Conservation (phyloP, 2,888 invertebrate species). For the Parasteatoda lunata region DNA sequence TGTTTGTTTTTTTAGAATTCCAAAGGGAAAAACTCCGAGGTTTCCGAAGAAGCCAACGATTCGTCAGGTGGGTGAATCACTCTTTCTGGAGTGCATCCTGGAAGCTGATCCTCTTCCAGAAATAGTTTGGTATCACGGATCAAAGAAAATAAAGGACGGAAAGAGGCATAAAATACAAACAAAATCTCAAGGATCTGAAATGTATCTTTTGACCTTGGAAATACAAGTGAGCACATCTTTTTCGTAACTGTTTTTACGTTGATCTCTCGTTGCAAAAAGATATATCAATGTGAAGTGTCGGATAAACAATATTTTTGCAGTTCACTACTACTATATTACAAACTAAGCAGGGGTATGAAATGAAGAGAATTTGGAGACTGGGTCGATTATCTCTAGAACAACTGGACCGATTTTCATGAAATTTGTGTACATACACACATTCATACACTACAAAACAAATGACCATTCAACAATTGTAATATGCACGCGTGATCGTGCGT, state of each 20-base stretch:
- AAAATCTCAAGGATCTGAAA: conserved; percentile 91
- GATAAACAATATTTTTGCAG: no score
- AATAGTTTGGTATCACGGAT: conserved; percentile 95
- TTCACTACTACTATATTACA: no score
- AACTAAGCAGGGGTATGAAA: no score
- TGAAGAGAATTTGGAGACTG: no score
- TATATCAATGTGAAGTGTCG: no score
- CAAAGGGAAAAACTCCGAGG: conserved; percentile 94
- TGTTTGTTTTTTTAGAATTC: conserved; percentile 79
- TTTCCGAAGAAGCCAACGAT: conserved; percentile 98
- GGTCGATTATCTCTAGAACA: no score
- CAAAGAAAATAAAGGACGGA: conserved; percentile 87
- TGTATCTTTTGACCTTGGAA: conserved; percentile 92
- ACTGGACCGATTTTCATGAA: no score
- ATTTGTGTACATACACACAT: no score
- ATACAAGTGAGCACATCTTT: conserved; percentile 79
- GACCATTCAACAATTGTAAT: no score
- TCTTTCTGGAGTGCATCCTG: conserved; percentile 95
- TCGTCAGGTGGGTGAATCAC: conserved; percentile 89
- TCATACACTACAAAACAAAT: no score
- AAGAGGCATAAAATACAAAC: conserved; percentile 92
- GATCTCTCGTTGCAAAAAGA: no score
- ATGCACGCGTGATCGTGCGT: no score
- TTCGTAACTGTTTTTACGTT: background rate
- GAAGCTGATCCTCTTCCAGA: conserved; percentile 97